Percentiles rank a stretch among this genome's conserved stretches.
Conservation (phyloP, 92 coral and sea anemone species). For the Umimayanthus kanabou region DNA sequence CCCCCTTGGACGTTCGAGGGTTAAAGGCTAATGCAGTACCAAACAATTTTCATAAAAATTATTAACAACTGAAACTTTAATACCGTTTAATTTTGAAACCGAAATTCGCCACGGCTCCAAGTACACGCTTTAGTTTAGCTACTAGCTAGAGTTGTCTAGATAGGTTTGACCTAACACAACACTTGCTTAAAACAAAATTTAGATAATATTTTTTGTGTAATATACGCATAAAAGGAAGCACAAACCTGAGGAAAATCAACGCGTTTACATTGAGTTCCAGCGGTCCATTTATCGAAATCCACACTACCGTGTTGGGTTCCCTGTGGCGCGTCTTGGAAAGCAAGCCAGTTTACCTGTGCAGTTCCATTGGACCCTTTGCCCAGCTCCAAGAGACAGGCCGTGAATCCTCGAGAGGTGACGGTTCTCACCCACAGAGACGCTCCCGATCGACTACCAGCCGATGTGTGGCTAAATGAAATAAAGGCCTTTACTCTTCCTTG, state of each 20-base stretch:
- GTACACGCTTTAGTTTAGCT: too few species aligned
- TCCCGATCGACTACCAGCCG: slow-evolving; percentile 23
- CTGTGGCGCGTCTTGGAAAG: slow-evolving; percentile 33
- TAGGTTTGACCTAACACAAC: too few species aligned
- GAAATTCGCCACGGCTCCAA: too few species aligned
- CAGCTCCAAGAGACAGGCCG: slow-evolving; percentile 37
- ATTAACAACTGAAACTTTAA: too few species aligned
- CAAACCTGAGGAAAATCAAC: slow-evolving; percentile 37
- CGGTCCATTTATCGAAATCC: slow-evolving; percentile 40
- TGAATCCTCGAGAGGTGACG: slow-evolving; percentile 34
- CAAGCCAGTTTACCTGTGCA: slow-evolving; percentile 41
- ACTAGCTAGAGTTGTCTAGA: too few species aligned
- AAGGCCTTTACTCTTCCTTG: slow-evolving; percentile 23
- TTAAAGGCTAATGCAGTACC: too few species aligned
- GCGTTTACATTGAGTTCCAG: slow-evolving; percentile 43
- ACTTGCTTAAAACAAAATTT: too few species aligned
- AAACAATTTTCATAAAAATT: too few species aligned
- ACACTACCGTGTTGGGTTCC: slow-evolving; percentile 45
- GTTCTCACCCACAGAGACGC: slow-evolving; percentile 43
- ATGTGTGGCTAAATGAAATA: slow-evolving; percentile 20
- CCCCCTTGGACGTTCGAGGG: too few species aligned
- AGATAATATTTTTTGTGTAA: too few species aligned
- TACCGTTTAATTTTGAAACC: too few species aligned
- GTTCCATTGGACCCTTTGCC: slow-evolving; percentile 40
- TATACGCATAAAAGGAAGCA: too few species aligned